Conservation (phyloP, 1,140 invertebrate species). For the Calliopsis andreniformis region DNA sequence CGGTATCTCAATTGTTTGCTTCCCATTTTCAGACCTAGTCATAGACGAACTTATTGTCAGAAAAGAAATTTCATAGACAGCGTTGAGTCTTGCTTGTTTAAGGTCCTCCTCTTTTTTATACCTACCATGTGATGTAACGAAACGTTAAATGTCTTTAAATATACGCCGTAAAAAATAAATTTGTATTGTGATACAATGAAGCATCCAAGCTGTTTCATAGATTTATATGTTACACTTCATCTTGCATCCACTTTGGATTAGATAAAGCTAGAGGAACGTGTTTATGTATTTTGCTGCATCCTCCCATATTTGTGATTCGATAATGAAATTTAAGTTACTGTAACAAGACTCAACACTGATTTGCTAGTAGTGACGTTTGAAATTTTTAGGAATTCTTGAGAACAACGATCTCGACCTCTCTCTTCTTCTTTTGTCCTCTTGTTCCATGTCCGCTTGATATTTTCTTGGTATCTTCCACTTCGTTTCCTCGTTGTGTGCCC, state of each 20-base stretch:
- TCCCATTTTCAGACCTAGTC: background rate
- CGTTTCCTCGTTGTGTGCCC: constrained; percentile 28
- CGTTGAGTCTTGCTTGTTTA: constrained; percentile 21
- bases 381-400: background rate
- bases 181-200: background rate
- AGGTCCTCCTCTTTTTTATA: background rate
- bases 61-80: constrained; percentile 1
- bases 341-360: constrained; percentile 16
- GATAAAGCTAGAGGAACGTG: background rate
- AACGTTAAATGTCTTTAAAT: background rate
- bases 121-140: background rate
- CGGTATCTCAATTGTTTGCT: constrained; percentile 1
- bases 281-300: background rate
- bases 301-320: background rate
- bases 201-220: background rate
- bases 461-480: constrained; percentile 39
- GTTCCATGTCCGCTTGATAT: constrained; percentile 32
- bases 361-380: background rate
- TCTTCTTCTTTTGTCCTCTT: constrained; percentile 10
- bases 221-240: background rate
- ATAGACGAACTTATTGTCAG: background rate
- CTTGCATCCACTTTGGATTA: background rate
- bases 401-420: constrained; percentile 14
- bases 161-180: background rate
- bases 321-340: too few species aligned